Base-by-base conservation (phyloP, 2,888 invertebrate species). In the Trissolcus brochymenae region DNA sequence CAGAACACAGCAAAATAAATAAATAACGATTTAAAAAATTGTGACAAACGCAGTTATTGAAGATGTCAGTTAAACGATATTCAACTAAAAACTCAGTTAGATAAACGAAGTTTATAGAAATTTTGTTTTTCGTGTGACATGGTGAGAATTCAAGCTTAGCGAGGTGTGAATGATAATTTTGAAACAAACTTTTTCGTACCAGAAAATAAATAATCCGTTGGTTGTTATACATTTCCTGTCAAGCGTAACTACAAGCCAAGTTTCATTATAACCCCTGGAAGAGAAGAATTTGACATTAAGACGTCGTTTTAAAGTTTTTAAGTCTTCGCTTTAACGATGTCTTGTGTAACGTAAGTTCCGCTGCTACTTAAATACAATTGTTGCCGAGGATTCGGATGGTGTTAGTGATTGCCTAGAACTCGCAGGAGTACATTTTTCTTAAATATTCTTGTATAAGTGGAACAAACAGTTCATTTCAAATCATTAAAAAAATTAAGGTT, bases 231-330 rank as follows among this genome's bases (percentile, higher is more conserved):
- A 72, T 75, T 77, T 76, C 59, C 62, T 53, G 70, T 76, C 70
- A 78, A 66, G 72, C 64, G 65, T 60, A 59, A 53, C 55, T 53
- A 53, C 68, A 21, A 61, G 59, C 60, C 66, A 78, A 78, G 65
- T 77, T 79, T 71, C 68, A 56, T 67, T 75, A 62, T 62, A 68
- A 68, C 61, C 68, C 50, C 17, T n/a, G 53, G 14, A 67, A 46
- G 35, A 79, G 71, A 74, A 71, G 71, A 71, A 76, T 71, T 53
- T 79, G 71, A 75, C 66, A 77, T 68, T 75, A 75, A 75, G 72
- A 77, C 72, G 75, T 65, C 66, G 79, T 67, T 72, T 84, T 83
- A 83, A 86, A 85, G 85, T 86, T 86, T 83, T 84, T 82, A 86
- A 85, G 84, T 83, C 83, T 76, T 72, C 74, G 79, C 81, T 80